These are phyloP conservation scores for Pseudococcus jackbeardsleyi DNA, from an alignment of 2,888 invertebrate genomes.

Conservation along the genomic window DNA sequence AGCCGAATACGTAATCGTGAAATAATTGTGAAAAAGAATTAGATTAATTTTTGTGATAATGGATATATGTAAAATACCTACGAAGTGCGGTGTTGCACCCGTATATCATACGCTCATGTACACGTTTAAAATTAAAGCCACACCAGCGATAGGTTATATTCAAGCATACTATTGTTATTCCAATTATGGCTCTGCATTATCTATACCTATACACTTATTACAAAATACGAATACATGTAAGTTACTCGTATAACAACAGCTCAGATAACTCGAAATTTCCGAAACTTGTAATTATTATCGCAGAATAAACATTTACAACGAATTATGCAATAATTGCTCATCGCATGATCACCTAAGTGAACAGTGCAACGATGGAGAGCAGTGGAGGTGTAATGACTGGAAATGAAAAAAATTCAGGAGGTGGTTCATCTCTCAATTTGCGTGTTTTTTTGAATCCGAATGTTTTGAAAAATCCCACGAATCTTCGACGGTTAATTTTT, in stretches of 20 bases:
- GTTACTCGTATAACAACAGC: background rate
- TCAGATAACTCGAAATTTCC: background rate
- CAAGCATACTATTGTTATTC: background rate
- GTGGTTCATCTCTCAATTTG: background rate
- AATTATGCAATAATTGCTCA: slow-evolving; percentile 30
- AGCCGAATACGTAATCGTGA: slow-evolving; percentile 26
- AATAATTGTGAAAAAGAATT: slow-evolving; percentile 43
- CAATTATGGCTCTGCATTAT: background rate
- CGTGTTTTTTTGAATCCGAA: background rate
- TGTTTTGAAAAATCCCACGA: background rate
- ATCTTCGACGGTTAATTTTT: background rate
- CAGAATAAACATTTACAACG: slow-evolving; percentile 4
- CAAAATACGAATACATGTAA: background rate
- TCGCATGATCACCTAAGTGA: background rate
- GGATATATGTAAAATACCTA: no score
- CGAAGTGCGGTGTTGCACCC: no score
- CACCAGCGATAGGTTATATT: background rate
- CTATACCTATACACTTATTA: background rate
- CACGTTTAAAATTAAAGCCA: background rate
- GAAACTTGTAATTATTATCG: background rate
- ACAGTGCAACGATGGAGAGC: background rate
- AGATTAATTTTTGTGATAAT: slow-evolving; percentile 24
- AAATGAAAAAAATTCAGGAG: background rate
- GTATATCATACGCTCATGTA: background rate
- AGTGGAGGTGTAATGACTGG: background rate